phyloP scores from a whole-genome alignment of 2,113 vertebrate species.

The Psammodynastes pulverulentus region DNA sequence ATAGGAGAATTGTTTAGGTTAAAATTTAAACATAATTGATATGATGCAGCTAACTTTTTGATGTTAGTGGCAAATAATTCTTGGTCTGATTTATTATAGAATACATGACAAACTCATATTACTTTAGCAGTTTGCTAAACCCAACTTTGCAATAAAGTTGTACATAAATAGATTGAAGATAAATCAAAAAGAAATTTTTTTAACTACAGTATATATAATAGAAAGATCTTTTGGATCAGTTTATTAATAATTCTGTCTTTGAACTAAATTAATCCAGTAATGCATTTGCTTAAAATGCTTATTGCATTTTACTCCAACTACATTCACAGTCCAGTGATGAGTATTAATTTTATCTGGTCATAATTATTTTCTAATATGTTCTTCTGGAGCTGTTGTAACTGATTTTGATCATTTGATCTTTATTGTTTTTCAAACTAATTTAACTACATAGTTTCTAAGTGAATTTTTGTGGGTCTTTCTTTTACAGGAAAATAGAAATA shows the following conservation, averaged over 20 bases:
- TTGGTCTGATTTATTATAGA: background rate
- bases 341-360: background rate
- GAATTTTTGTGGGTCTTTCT: background rate
- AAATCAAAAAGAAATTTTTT: background rate
- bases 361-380: background rate
- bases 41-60: background rate
- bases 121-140: background rate
- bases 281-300: background rate
- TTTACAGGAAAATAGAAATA: constrained; percentile 95
- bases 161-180: background rate
- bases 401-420: background rate
- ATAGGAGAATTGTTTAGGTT: background rate
- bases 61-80: background rate
- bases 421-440: background rate
- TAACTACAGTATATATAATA: background rate
- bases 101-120: background rate
- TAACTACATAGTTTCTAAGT: constrained; percentile 14
- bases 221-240: background rate
- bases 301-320: background rate
- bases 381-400: background rate
- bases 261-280: background rate
- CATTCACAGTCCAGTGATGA: background rate
- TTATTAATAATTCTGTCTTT: background rate
- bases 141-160: background rate
- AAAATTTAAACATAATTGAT: background rate